phyloP scores from a whole-genome alignment of 2,113 vertebrate species.

The Eulemur macaco region DNA sequence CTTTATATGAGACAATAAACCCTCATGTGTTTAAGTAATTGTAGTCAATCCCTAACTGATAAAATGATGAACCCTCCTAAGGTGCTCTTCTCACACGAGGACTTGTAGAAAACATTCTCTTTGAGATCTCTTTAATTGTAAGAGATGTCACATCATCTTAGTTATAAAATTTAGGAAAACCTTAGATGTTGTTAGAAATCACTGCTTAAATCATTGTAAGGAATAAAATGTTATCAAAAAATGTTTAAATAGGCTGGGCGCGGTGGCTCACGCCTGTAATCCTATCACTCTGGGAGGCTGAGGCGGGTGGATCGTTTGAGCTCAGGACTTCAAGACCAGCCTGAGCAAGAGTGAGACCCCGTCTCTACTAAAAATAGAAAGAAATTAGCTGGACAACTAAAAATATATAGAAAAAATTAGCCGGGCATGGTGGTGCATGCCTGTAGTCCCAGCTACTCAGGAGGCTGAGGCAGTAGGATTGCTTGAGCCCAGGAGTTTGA shows the following conservation, averaged over 20 bases:
- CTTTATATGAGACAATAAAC: background rate
- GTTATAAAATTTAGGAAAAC: background rate
- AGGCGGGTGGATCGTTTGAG: no score
- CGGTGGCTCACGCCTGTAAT: no score
- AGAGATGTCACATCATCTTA: background rate
- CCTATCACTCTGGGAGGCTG: no score
- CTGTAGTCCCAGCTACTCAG: no score
- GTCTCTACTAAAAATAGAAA: no score
- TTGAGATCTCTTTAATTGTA: background rate
- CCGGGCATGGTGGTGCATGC: no score
- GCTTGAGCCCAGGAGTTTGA: no score
- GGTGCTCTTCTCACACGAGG: background rate
- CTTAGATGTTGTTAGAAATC: background rate
- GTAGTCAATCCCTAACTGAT: background rate
- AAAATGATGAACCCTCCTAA: background rate
- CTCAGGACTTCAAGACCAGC: no score
- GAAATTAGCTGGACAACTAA: no score
- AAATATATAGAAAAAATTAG: no score
- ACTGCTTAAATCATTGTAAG: background rate
- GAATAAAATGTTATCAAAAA: background rate
- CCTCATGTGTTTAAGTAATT: background rate
- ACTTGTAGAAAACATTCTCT: background rate
- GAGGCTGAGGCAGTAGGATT: no score
- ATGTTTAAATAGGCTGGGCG: background rate
- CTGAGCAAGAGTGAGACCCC: no score